Evolutionary conservation across 2,113 vertebrate species (phyloP), one percentile per base, ranked within the genome.

Genomic region (Ciconia stormi): DNA sequence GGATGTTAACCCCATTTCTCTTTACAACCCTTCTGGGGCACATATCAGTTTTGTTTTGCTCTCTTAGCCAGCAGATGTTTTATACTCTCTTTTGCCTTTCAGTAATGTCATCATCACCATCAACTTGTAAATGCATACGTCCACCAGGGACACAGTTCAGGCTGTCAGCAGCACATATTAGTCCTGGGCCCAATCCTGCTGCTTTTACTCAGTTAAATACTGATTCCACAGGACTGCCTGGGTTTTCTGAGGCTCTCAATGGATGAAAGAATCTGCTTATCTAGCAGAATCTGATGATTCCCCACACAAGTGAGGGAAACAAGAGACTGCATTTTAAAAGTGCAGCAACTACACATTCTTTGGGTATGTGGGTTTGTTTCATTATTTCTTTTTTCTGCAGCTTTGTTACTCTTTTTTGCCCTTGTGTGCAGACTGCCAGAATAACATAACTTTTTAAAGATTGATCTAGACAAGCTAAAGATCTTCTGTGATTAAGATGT

Each of bases 11-110:
- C 91, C 87, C 70, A 87, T 95, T 95, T 89, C 84, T 66, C 56
- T 95, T 93, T 95, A 96, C 66, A 82, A 3, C 66, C 32, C 95
- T 95, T 94, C 58, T 93, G 97, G 84, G 95, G 62, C 66, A 77
- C 74, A 91, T 96, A 82, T 13, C 42, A 90, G 62, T 90, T 95
- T 85, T 95, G 84, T 70, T 96, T 95, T 94, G 17, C 78, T 96
- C 92, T 87, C 87, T 96, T 91, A 90, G 46, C 83, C 66, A 95
- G 77, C 91, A 97, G 94, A 95, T 94, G 93, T 85, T 97, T 89
- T 95, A 92, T 87, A 82, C 53, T 96, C 77, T 53, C 81, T 94
- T 96, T 95, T 95, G 77, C 76, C 86, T 96, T 95, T 96, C 86
- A 89, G 86, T 96, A 96, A 95, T 94, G 81, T 93, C 89, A 91